Conservation (phyloP, 2,113 vertebrate species). For the Gracilinanus agilis region DNA sequence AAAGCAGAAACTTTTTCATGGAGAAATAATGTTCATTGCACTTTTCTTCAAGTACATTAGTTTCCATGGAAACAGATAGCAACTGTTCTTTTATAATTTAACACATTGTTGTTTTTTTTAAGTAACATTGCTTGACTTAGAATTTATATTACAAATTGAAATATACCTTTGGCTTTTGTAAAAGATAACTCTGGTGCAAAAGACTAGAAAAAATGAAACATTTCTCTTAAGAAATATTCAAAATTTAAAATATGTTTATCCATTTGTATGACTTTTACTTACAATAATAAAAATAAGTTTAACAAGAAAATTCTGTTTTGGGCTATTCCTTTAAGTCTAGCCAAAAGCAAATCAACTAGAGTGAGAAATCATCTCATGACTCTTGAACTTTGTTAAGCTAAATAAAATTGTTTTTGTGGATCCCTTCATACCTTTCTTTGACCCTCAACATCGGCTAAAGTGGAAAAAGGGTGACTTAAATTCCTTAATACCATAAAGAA, state of each 20-base stretch:
- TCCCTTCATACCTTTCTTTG: conserved; percentile 74
- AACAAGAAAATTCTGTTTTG: conserved; percentile 59
- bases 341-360: conserved; percentile 60
- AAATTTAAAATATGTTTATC: conserved; percentile 17
- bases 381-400: conserved; percentile 78
- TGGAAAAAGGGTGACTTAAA: conserved; percentile 72
- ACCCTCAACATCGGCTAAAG: conserved; percentile 70
- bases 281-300: conserved; percentile 55
- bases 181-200: neutral
- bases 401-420: conserved; percentile 78
- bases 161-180: conserved; percentile 43
- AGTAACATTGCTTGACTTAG: conserved; percentile 61
- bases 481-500: conserved; percentile 74
- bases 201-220: conserved; percentile 32
- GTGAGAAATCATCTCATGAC: conserved; percentile 72
- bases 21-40: conserved; percentile 56
- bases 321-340: conserved; percentile 60
- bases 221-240: conserved; percentile 36
- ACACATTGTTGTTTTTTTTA: conserved; percentile 62
- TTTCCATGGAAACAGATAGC: conserved; percentile 63
- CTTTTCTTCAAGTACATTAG: conserved; percentile 59
- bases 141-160: conserved; percentile 48
- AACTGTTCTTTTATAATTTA: conserved; percentile 65
- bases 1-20: conserved; percentile 54
- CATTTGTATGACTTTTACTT: conserved; percentile 28